phyloP scores from a whole-genome alignment of 2,113 vertebrate genomes.

The Esox niger region DNA sequence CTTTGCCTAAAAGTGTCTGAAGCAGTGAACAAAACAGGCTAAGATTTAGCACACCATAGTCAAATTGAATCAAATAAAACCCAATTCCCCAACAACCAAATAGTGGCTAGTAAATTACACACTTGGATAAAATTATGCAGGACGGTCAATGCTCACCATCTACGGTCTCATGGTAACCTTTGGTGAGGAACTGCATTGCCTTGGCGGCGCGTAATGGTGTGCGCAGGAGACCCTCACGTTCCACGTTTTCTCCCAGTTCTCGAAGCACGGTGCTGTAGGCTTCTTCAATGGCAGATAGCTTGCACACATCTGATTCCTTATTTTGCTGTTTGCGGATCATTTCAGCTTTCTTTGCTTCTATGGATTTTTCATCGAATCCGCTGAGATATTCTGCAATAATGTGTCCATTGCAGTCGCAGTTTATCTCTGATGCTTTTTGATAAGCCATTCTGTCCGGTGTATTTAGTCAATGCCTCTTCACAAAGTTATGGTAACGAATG shows the following conservation, averaged over 20 bases:
- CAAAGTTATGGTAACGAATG: too few relatives aligned
- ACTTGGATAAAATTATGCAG: not conserved
- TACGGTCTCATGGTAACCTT: slow-evolving; percentile 63
- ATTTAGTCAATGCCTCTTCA: too few relatives aligned
- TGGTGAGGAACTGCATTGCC: slow-evolving; percentile 72
- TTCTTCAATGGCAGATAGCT: slow-evolving; percentile 31
- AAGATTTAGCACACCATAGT: too few relatives aligned
- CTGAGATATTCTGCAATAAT: slow-evolving; percentile 28
- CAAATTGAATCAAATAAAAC: too few relatives aligned
- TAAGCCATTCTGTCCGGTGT: slow-evolving; percentile 25
- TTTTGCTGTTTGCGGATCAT: slow-evolving; percentile 15
- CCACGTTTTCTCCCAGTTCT: slow-evolving; percentile 62
- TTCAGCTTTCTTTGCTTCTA: slow-evolving; percentile 19
- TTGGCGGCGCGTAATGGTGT: slow-evolving; percentile 67
- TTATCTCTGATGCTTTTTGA: slow-evolving; percentile 4
- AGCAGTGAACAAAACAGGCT: too few relatives aligned
- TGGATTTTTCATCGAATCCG: slow-evolving; percentile 18
- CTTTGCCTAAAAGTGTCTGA: too few relatives aligned
- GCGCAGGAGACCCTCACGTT: slow-evolving; percentile 58
- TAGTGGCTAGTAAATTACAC: too few relatives aligned
- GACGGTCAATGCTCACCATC: slow-evolving; percentile 38
- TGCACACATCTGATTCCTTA: slow-evolving; percentile 8
- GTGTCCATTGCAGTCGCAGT: slow-evolving; percentile 28
- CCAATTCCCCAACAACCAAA: too few relatives aligned
- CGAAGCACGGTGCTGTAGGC: slow-evolving; percentile 61